phyloP scores from a whole-genome alignment of 1,140 invertebrate genomes.

The Atta colombica region DNA sequence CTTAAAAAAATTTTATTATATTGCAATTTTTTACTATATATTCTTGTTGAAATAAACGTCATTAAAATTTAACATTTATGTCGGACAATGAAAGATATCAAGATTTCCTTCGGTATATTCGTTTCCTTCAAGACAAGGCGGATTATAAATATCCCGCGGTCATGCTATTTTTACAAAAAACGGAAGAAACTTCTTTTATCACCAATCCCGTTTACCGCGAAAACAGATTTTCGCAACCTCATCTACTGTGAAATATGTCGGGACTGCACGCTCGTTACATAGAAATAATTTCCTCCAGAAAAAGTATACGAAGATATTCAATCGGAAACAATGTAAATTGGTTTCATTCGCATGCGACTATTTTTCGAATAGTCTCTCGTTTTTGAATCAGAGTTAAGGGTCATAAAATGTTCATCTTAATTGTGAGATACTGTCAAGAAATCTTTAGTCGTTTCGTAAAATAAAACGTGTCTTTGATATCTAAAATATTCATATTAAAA shows the following conservation, averaged over 20 bases:
- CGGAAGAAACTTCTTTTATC: constrained; percentile 28
- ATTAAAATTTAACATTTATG: not conserved
- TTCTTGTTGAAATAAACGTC: not conserved
- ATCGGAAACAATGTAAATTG: constrained; percentile 51
- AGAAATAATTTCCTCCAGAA: constrained; percentile 55
- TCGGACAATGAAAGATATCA: not conserved
- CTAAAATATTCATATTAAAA: not conserved
- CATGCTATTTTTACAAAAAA: constrained; percentile 15
- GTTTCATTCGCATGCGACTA: constrained; percentile 29
- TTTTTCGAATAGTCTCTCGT: constrained; percentile 16
- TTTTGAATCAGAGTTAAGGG: constrained; percentile 20
- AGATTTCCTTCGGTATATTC: not conserved
- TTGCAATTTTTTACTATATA: not conserved
- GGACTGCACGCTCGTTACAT: constrained; percentile 24
- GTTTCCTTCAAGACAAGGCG: not conserved
- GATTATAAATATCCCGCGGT: not conserved
- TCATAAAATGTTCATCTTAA: constrained; percentile 30
- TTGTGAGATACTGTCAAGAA: not conserved
- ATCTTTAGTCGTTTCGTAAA: not conserved
- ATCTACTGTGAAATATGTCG: constrained; percentile 25
- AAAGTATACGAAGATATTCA: constrained; percentile 28
- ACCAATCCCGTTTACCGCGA: constrained; percentile 13
- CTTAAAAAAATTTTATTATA: not conserved
- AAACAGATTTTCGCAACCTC: constrained; percentile 15
- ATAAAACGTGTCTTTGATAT: not conserved